Evolutionary conservation across 2,888 invertebrate genomes (phyloP).

Genomic region (Scelioninae gen. 2): DNA sequence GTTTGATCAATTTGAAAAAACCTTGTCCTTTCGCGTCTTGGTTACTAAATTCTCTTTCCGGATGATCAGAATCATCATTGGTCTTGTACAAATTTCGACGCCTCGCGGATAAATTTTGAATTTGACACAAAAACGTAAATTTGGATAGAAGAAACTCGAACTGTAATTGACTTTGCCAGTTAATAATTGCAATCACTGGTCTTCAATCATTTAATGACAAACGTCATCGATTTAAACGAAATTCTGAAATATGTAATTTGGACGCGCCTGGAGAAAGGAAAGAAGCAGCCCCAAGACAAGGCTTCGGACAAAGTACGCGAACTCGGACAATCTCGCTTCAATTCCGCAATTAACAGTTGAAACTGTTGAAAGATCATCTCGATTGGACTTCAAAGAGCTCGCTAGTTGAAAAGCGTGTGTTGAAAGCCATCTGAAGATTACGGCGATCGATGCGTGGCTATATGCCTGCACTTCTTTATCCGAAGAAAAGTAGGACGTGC

Average conservation of each 20-base stretch:
- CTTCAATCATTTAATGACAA: slow-evolving; percentile 28
- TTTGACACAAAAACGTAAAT: too few relatives aligned
- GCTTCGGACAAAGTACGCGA: slow-evolving; percentile 8
- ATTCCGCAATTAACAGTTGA: slow-evolving; percentile 48
- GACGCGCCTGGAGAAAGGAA: slow-evolving; percentile 1
- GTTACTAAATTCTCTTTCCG: too few relatives aligned
- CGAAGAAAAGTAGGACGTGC: slow-evolving; percentile 54
- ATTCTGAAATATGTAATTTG: slow-evolving; percentile 1
- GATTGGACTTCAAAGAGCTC: slow-evolving; percentile 51
- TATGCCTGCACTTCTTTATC: slow-evolving; percentile 49
- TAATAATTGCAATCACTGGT: slow-evolving; percentile 25
- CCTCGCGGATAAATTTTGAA: too few relatives aligned
- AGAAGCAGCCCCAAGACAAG: neutral
- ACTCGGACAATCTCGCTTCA: slow-evolving; percentile 34
- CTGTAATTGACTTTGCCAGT: too few relatives aligned
- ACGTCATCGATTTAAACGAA: slow-evolving; percentile 37
- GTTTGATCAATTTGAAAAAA: too few relatives aligned
- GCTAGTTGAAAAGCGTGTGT: slow-evolving; percentile 43
- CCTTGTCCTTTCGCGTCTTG: too few relatives aligned
- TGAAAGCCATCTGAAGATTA: slow-evolving; percentile 50
- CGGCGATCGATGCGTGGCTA: slow-evolving; percentile 54
- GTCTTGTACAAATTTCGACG: too few relatives aligned
- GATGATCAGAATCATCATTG: too few relatives aligned
- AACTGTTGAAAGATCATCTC: slow-evolving; percentile 45
- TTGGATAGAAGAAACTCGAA: too few relatives aligned